phyloP scores from a whole-genome alignment of 1,140 invertebrate genomes.

The Samia ricini region DNA sequence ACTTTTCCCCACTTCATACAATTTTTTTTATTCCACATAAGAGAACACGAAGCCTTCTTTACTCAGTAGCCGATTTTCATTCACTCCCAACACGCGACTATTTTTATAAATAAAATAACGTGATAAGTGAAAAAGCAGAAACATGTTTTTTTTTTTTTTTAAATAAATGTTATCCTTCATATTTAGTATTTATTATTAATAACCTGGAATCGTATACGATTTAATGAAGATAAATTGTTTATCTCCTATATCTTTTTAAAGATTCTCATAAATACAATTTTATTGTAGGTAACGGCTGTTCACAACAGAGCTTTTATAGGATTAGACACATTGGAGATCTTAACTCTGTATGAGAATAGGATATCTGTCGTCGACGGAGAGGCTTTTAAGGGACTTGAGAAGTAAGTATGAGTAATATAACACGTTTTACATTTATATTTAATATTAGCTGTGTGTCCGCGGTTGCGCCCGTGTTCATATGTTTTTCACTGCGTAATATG shows the following conservation, averaged over 20 bases:
- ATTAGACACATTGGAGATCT: slow-evolving; percentile 89
- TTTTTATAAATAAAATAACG: background rate
- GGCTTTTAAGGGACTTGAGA: slow-evolving; percentile 90
- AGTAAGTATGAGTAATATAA: slow-evolving; percentile 80
- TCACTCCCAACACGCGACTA: background rate
- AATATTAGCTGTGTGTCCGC: too few species aligned
- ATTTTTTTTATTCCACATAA: too few species aligned
- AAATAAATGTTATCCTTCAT: background rate
- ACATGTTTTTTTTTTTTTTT: background rate
- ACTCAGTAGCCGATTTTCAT: background rate
- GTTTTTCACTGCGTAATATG: too few species aligned
- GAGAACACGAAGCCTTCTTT: too few species aligned
- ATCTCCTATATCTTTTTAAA: too few species aligned
- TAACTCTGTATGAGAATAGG: slow-evolving; percentile 93
- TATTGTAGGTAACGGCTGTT: slow-evolving; percentile 77
- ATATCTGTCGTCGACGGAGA: slow-evolving; percentile 87
- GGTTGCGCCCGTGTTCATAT: too few species aligned
- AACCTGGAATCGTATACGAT: too few species aligned
- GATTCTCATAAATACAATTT: background rate
- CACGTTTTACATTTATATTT: background rate
- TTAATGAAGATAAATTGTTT: too few species aligned
- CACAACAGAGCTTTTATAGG: slow-evolving; percentile 89
- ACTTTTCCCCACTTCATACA: too few species aligned
- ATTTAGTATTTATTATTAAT: too few species aligned
- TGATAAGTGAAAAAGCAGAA: background rate